A percentile compares a stretch with the other conserved stretches of the same genome.
Evolutionary conservation across 1,140 invertebrate genomes (phyloP).

Genomic region (Eueides isabella): DNA sequence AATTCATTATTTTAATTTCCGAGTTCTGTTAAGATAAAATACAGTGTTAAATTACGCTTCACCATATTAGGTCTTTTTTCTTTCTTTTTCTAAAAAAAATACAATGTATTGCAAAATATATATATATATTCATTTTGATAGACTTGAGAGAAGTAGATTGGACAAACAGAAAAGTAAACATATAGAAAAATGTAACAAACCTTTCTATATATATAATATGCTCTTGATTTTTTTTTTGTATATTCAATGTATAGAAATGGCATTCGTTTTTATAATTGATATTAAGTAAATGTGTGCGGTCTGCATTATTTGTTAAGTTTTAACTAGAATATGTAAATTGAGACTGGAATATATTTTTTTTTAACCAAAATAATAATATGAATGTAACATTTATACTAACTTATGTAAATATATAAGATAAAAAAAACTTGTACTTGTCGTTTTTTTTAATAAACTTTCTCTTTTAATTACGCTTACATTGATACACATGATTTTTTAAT

Average conservation of each 20-base stretch:
- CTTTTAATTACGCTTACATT: no score
- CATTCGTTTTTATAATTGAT: not conserved
- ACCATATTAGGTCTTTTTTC: no score
- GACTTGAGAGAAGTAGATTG: no score
- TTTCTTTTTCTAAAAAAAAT: no score
- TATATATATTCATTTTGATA: no score
- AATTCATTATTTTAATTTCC: not conserved
- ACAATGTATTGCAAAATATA: no score
- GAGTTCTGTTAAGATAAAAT: no score
- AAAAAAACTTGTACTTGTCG: not conserved
- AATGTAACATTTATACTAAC: slow-evolving; percentile 11
- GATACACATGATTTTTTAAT: no score
- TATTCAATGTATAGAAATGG: slow-evolving; percentile 6
- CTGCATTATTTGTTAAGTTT: slow-evolving; percentile 7
- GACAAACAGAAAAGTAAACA: no score
- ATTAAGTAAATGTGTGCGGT: not conserved
- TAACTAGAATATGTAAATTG: slow-evolving; percentile 9
- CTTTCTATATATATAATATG: not conserved
- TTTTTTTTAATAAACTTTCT: not conserved
- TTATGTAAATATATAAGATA: slow-evolving; percentile 19
- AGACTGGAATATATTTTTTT: slow-evolving; percentile 24
- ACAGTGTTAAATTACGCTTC: no score
- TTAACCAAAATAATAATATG: slow-evolving; percentile 19
- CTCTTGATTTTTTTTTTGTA: not conserved
- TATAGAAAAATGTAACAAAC: not conserved